These are phyloP conservation scores for Choloepus didactylus DNA, from an alignment of 2,797 vertebrate genomes.

Conservation along the genomic window DNA sequence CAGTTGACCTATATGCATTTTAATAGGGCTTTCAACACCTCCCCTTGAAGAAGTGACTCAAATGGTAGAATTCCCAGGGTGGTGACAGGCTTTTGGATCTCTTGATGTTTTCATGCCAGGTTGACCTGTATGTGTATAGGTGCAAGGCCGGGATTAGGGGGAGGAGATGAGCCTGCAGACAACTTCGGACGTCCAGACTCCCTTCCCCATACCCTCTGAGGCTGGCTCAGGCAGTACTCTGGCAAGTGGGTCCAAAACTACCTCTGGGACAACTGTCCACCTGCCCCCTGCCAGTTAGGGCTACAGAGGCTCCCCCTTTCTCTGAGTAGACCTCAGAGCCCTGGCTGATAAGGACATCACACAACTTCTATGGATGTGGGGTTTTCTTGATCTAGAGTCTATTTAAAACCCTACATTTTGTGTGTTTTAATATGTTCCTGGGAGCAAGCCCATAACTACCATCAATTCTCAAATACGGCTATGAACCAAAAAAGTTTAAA, in stretches of 20 bases:
- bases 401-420: background rate
- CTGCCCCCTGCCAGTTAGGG: background rate
- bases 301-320: too few relatives aligned
- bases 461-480: background rate
- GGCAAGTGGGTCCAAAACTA: background rate
- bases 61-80: background rate
- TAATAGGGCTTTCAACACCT: background rate
- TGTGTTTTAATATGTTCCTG: background rate
- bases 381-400: background rate
- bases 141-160: rapidly evolving
- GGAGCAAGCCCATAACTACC: background rate
- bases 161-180: background rate
- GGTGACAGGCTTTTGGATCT: background rate
- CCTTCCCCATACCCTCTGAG: background rate
- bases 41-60: background rate
- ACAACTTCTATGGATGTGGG: background rate
- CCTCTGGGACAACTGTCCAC: background rate
- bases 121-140: background rate
- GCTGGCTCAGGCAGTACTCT: background rate
- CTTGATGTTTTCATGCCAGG: background rate
- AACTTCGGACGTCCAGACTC: background rate
- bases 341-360: background rate
- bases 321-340: background rate
- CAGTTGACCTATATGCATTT: background rate
- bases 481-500: background rate